phyloP scores from a whole-genome alignment of 37 sponge, comb jelly and placozoan genomes.

The Haliclona indistincta region DNA sequence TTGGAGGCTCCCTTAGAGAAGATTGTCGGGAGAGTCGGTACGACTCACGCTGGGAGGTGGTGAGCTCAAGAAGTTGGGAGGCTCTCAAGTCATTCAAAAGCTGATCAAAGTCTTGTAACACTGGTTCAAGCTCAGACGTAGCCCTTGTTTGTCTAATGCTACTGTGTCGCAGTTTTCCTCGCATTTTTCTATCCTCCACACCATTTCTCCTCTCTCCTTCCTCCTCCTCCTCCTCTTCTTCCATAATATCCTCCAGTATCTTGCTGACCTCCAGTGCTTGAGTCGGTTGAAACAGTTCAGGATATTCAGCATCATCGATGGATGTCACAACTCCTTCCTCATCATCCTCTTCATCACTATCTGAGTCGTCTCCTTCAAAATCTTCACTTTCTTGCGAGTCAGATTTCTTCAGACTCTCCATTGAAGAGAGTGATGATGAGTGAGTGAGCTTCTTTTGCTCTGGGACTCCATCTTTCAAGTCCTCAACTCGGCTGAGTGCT shows the following conservation, averaged over 20 bases:
- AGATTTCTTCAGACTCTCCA: background rate
- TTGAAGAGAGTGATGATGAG: background rate
- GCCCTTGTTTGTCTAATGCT: background rate
- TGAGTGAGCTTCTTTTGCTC: too few species aligned
- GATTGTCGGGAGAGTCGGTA: slow-evolving; percentile 5
- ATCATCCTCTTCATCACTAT: background rate
- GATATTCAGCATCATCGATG: background rate
- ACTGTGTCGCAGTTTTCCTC: background rate
- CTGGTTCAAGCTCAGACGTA: background rate
- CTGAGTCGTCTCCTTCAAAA: background rate
- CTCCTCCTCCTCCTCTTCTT: slow-evolving; percentile 9
- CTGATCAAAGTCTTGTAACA: background rate
- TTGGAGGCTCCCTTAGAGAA: slow-evolving; percentile 1
- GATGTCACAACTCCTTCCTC: background rate
- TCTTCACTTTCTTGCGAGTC: background rate
- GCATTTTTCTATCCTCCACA: background rate
- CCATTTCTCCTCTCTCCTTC: background rate
- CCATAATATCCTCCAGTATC: background rate
- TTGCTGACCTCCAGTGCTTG: background rate
- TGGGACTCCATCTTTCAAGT: too few species aligned
- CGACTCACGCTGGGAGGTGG: background rate
- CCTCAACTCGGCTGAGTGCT: too few species aligned
- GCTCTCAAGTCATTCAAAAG: background rate
- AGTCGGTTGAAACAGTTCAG: too few species aligned
- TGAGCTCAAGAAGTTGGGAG: background rate